Conservation (phyloP, 1,140 invertebrate genomes). For the Protaetia brevitarsis region DNA sequence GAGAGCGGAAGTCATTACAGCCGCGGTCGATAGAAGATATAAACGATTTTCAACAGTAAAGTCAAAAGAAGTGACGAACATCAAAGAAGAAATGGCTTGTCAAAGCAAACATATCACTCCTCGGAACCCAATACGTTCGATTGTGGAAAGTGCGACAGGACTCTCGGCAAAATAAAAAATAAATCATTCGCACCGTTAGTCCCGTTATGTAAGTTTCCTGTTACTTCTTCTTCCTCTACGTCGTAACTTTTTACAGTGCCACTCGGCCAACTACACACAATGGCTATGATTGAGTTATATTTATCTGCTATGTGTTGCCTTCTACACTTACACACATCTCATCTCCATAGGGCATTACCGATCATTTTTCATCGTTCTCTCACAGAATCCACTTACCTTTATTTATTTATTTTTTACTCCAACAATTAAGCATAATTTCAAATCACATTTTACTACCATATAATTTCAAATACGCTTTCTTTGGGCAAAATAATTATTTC, state of each 20-base stretch:
- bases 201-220: background rate
- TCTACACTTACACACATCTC: conserved; percentile 5
- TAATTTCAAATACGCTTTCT: too few relatives aligned
- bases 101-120: conserved; percentile 10
- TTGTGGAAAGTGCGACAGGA: background rate
- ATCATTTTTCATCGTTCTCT: conserved; percentile 2
- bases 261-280: conserved; percentile 3
- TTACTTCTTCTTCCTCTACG: background rate
- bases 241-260: background rate
- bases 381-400: background rate
- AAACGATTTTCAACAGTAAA: background rate
- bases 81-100: conserved; percentile 11
- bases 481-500: too few relatives aligned
- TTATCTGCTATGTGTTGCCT: conserved; percentile 10
- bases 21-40: background rate
- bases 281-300: conserved; percentile 11
- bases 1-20: background rate
- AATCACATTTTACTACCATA: background rate
- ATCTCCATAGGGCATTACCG: background rate
- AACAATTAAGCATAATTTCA: background rate
- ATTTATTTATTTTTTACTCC: background rate
- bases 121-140: background rate
- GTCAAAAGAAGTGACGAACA: conserved; percentile 13
- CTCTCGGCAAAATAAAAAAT: conserved; percentile 10
- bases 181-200: conserved; percentile 13